phyloP scores from a whole-genome alignment of 2,888 invertebrate genomes.

The Masnerella sp. region DNA sequence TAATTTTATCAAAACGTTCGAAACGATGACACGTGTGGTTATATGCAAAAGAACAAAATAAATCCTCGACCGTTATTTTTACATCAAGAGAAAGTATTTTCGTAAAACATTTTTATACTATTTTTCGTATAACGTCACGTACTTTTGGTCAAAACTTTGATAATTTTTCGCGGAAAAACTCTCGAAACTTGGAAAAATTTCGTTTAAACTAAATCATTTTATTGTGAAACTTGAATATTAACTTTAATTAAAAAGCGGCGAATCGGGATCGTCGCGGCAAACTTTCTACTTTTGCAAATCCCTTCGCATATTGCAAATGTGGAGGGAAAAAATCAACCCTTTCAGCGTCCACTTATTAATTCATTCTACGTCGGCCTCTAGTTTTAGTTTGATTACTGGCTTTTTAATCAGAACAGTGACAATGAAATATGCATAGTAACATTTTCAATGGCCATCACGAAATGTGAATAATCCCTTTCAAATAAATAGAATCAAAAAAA shows the following conservation, averaged over 20 bases:
- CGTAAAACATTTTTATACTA: no score
- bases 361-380: conserved; percentile 21
- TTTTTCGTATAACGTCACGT: no score
- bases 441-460: neutral
- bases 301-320: conserved; percentile 7
- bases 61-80: no score
- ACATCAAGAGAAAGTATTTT: no score
- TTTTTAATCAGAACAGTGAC: conserved; percentile 23
- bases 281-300: conserved; percentile 5
- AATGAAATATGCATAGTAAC: conserved; percentile 29
- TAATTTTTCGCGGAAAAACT: no score
- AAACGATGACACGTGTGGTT: no score
- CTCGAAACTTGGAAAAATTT: no score
- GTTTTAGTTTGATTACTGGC: conserved; percentile 25
- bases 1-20: no score
- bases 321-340: conserved; percentile 7
- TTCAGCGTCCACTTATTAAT: conserved; percentile 27
- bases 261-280: neutral
- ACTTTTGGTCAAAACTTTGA: no score
- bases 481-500: neutral
- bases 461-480: neutral
- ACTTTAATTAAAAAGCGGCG: conserved; percentile 8
- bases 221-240: neutral
- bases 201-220: no score
- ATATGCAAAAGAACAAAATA: no score